A percentile compares a stretch with the other conserved stretches of the same genome.
phyloP scores from a whole-genome alignment of 2,888 invertebrate species.

The Synanthedon vespiformis region DNA sequence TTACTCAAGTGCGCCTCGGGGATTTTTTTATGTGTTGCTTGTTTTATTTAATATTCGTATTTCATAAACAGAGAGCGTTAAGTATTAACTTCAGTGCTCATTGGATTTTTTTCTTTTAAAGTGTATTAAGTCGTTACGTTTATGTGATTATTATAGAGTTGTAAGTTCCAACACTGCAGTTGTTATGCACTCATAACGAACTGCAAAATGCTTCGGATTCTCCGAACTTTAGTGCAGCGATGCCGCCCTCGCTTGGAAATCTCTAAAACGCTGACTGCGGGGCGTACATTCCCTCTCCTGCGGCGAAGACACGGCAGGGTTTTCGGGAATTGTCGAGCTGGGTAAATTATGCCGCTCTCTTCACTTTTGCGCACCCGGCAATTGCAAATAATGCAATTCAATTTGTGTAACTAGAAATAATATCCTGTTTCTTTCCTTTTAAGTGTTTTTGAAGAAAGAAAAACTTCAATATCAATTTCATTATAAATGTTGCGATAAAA shows the following conservation, averaged over 20 bases:
- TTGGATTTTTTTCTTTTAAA: background rate
- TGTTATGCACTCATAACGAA: slow-evolving; percentile 51
- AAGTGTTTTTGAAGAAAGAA: no score
- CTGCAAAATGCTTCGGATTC: slow-evolving; percentile 63
- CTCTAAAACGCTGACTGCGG: slow-evolving; percentile 61
- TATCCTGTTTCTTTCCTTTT: background rate
- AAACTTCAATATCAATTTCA: no score
- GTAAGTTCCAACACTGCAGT: slow-evolving; percentile 30
- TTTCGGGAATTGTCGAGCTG: slow-evolving; percentile 58
- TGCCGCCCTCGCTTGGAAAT: slow-evolving; percentile 42
- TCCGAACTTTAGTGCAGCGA: slow-evolving; percentile 53
- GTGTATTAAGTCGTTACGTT: slow-evolving; percentile 11
- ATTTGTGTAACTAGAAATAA: slow-evolving; percentile 25
- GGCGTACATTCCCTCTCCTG: slow-evolving; percentile 50
- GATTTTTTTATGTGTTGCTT: slow-evolving; percentile 20
- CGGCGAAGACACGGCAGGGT: slow-evolving; percentile 49
- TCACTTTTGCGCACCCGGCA: slow-evolving; percentile 53
- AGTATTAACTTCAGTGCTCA: no score
- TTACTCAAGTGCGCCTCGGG: slow-evolving; percentile 33
- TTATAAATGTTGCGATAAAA: no score
- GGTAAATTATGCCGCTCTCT: slow-evolving; percentile 57
- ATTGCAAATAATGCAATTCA: slow-evolving; percentile 63
- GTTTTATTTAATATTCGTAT: no score
- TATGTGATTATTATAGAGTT: slow-evolving; percentile 32
- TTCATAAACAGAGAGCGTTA: no score